Conservation (phyloP, 2,888 invertebrate species). For the Mythimna ferrago region DNA sequence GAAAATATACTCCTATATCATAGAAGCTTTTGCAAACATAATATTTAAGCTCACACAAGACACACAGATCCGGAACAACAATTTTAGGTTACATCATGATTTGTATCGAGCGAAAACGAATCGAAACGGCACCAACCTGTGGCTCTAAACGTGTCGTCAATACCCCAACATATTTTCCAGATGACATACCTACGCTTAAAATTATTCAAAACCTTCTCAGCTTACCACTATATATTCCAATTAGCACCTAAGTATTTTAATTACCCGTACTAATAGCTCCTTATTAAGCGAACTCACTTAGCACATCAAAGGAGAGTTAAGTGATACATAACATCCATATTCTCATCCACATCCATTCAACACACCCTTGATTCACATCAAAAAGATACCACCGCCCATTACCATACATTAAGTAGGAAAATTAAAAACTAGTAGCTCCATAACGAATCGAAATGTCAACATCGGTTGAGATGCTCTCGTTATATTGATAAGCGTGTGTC, state of each 20-base stretch:
- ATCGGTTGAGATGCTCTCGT: constrained; percentile 61
- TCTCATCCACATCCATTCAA: constrained; percentile 29
- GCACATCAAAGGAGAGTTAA: constrained; percentile 41
- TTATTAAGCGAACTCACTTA: constrained; percentile 40
- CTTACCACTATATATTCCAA: constrained; percentile 26
- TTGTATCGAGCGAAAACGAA: too few relatives aligned
- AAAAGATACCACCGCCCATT: constrained; percentile 47
- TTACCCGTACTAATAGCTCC: constrained; percentile 10
- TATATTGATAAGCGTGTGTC: constrained; percentile 63
- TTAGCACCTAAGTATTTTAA: constrained; percentile 31
- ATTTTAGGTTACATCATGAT: too few relatives aligned
- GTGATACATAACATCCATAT: constrained; percentile 32
- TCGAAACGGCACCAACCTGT: too few relatives aligned
- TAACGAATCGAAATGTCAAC: constrained; percentile 64
- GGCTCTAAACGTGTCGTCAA: too few relatives aligned
- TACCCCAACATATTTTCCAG: too few relatives aligned
- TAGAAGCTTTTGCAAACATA: too few relatives aligned
- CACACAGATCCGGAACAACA: too few relatives aligned
- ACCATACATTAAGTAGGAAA: constrained; percentile 57
- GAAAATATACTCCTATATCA: too few relatives aligned
- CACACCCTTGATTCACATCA: constrained; percentile 50
- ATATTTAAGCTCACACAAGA: too few relatives aligned
- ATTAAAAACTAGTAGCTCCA: constrained; percentile 64
- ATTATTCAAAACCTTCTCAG: not conserved
- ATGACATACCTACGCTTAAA: not conserved